These are phyloP conservation scores for Mustela lutreola DNA, from an alignment of 2,113 vertebrate genomes.

Conservation along the genomic window DNA sequence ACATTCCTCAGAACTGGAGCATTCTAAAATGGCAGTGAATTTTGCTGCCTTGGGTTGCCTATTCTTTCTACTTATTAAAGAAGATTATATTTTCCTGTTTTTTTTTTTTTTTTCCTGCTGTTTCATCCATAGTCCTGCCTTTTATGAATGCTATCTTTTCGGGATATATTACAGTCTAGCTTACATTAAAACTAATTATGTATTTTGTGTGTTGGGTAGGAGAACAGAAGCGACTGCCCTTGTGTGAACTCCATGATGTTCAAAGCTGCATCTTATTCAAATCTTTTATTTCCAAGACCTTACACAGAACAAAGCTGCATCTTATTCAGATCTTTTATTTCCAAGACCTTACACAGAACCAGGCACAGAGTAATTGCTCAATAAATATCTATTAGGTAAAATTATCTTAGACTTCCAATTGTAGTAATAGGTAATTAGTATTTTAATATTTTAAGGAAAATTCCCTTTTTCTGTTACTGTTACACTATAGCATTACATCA, in stretches of 20 bases:
- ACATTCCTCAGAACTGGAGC: neutral
- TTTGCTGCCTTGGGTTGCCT: neutral
- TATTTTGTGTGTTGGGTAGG: neutral
- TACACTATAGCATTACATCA: neutral
- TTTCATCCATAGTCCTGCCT: neutral
- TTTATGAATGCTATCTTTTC: neutral
- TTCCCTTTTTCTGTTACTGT: neutral
- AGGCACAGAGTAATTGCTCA: neutral
- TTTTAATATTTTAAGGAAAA: neutral
- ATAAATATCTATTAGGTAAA: slow-evolving; percentile 34
- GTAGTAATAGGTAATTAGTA: neutral
- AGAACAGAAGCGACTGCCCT: neutral
- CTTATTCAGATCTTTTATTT: neutral
- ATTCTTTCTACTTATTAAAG: neutral
- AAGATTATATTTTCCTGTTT: neutral
- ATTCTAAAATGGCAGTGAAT: neutral
- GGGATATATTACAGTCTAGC: neutral
- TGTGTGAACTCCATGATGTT: neutral
- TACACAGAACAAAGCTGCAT: neutral
- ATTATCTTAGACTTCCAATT: neutral
- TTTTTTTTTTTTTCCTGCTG: neutral
- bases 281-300: neutral
- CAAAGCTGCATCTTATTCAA: neutral
- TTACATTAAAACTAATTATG: slow-evolving; percentile 1
- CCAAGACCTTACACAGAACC: neutral